Evolutionary conservation across 2,797 vertebrate genomes (phyloP).

Genomic region (Tinamus major): DNA sequence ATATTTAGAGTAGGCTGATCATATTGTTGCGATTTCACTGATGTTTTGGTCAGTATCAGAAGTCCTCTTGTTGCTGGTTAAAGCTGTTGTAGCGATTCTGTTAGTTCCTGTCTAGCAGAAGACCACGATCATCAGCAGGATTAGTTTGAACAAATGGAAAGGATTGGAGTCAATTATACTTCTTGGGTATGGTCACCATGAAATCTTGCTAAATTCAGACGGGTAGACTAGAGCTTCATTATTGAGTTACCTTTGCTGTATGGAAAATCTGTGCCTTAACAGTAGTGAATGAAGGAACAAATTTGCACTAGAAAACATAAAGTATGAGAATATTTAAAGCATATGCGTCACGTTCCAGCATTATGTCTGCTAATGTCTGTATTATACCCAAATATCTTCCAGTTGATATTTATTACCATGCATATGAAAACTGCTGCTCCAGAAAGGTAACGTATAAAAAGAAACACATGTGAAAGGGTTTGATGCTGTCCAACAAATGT

Average conservation of each 20-base stretch:
- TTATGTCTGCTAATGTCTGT: background rate
- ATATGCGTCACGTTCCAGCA: background rate
- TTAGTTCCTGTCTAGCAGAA: background rate
- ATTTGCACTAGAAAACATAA: background rate
- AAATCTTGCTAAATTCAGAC: background rate
- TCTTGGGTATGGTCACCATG: background rate
- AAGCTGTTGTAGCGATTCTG: background rate
- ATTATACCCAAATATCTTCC: background rate
- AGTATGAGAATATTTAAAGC: background rate
- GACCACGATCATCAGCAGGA: background rate
- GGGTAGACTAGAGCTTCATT: fast-evolving
- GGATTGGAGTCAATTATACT: background rate
- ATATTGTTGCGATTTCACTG: background rate
- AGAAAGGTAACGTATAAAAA: background rate
- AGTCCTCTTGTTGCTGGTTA: background rate
- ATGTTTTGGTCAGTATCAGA: background rate
- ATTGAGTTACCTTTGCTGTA: background rate
- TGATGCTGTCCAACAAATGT: background rate
- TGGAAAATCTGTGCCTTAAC: background rate
- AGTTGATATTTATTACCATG: background rate
- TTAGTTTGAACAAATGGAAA: background rate
- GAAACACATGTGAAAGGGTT: background rate
- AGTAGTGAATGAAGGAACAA: background rate
- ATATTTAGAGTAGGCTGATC: background rate
- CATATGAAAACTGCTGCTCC: background rate